phyloP scores from a whole-genome alignment of 2,888 invertebrate genomes.

The Beris chalybata region DNA sequence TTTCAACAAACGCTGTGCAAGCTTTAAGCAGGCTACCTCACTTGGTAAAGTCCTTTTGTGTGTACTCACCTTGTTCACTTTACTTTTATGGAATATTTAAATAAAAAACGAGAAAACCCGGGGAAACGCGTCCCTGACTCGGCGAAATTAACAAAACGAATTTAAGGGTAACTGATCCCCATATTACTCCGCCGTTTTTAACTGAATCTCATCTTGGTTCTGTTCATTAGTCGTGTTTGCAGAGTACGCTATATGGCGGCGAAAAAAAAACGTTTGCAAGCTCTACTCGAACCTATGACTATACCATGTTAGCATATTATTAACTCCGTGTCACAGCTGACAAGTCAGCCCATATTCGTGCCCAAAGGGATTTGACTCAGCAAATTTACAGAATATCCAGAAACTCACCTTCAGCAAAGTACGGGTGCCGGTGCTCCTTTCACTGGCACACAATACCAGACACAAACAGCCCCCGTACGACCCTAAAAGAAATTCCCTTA shows the following conservation, averaged over 20 bases:
- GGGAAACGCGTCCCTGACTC: conserved; percentile 10
- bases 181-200: conserved; percentile 22
- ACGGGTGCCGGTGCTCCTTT: background rate
- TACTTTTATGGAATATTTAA: too few species aligned
- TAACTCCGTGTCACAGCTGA: conserved; percentile 29
- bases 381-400: conserved; percentile 24
- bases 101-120: too few species aligned
- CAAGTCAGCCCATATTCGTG: conserved; percentile 28
- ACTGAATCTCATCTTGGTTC: conserved; percentile 21
- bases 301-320: conserved; percentile 28
- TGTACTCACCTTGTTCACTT: too few species aligned
- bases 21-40: too few species aligned
- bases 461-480: conserved; percentile 13
- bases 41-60: too few species aligned
- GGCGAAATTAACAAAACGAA: conserved; percentile 28
- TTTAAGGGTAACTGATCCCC: conserved; percentile 15
- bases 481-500: conserved; percentile 36
- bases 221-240: conserved; percentile 30
- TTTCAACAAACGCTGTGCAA: too few species aligned
- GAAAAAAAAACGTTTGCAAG: conserved; percentile 21
- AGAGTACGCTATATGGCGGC: conserved; percentile 18
- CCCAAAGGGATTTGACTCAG: conserved; percentile 27
- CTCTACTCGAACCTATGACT: conserved; percentile 11
- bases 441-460: conserved; percentile 1
- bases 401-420: conserved; percentile 14